These are phyloP conservation scores for Tachystola acroxantha DNA, from an alignment of 2,888 invertebrate species.

Conservation along the genomic window DNA sequence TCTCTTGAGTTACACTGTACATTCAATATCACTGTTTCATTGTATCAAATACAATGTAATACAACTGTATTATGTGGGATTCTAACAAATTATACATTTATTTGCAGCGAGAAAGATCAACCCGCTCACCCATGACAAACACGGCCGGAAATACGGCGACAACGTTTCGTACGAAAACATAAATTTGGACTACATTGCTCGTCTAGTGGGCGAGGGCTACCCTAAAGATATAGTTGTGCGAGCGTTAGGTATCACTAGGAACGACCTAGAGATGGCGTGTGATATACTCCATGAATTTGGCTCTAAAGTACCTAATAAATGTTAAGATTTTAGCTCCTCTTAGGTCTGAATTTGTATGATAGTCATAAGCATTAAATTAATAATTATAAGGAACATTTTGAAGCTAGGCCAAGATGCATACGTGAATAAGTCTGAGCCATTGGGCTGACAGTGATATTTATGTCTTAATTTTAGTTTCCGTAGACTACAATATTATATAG, in stretches of 20 bases:
- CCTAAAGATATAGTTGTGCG: slow-evolving; percentile 94
- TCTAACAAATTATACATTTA: too few relatives aligned
- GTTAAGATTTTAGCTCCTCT: slow-evolving; percentile 27
- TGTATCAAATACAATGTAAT: too few relatives aligned
- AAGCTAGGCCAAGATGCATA: background rate
- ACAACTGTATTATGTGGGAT: too few relatives aligned
- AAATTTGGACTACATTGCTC: slow-evolving; percentile 93
- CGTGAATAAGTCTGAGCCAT: background rate
- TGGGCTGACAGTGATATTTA: too few relatives aligned
- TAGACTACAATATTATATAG: too few relatives aligned
- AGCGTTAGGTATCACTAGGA: slow-evolving; percentile 94
- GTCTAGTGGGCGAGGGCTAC: slow-evolving; percentile 93
- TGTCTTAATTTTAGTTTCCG: too few relatives aligned
- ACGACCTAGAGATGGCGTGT: slow-evolving; percentile 97
- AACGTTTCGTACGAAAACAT: slow-evolving; percentile 90
- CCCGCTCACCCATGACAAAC: slow-evolving; percentile 69
- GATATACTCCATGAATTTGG: slow-evolving; percentile 96
- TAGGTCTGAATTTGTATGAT: slow-evolving; percentile 3
- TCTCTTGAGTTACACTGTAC: too few relatives aligned
- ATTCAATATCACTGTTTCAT: too few relatives aligned
- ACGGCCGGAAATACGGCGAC: slow-evolving; percentile 66
- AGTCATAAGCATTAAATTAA: background rate
- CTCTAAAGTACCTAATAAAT: slow-evolving; percentile 62
- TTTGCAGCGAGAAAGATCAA: slow-evolving; percentile 46
- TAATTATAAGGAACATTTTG: background rate